A percentile compares a stretch with the other conserved stretches of the same genome.
These are phyloP conservation scores for Drosophila ercepeae DNA, from an alignment of 1,140 invertebrate species.

Conservation along the genomic window DNA sequence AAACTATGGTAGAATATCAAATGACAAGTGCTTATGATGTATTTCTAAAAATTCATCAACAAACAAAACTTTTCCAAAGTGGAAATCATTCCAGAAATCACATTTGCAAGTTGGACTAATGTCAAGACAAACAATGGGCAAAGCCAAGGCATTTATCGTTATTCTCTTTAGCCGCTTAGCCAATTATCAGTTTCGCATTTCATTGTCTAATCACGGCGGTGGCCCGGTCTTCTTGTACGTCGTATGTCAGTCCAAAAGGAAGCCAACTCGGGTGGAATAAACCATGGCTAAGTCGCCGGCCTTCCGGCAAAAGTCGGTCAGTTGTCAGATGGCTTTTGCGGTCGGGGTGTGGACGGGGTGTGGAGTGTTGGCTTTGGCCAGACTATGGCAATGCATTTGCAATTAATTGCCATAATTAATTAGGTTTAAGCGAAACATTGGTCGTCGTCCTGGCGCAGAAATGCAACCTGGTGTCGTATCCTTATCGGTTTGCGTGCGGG, in stretches of 20 bases:
- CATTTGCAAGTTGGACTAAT: constrained; percentile 28
- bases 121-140: constrained; percentile 33
- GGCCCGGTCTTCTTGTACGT: constrained; percentile 30
- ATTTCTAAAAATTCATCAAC: too few species aligned
- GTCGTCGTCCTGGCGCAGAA: neutral
- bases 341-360: constrained; percentile 31
- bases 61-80: constrained; percentile 10
- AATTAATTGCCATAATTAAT: constrained; percentile 77
- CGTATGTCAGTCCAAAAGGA: constrained; percentile 17
- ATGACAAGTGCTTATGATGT: too few species aligned
- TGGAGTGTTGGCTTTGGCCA: constrained; percentile 39
- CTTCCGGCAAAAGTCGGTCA: constrained; percentile 41
- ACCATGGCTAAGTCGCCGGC: constrained; percentile 28
- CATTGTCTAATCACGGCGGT: constrained; percentile 44
- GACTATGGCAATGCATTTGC: constrained; percentile 47
- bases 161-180: constrained; percentile 15
- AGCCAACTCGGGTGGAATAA: constrained; percentile 34
- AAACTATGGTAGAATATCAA: too few species aligned
- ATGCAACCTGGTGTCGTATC: constrained; percentile 21
- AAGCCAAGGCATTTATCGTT: constrained; percentile 37
- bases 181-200: constrained; percentile 69
- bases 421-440: constrained; percentile 56
- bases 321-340: constrained; percentile 36
- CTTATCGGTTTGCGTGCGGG: constrained; percentile 61
- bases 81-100: constrained; percentile 1